Evolutionary conservation across 2,888 invertebrate genomes (phyloP).

Genomic region (Mycogona germanica): DNA sequence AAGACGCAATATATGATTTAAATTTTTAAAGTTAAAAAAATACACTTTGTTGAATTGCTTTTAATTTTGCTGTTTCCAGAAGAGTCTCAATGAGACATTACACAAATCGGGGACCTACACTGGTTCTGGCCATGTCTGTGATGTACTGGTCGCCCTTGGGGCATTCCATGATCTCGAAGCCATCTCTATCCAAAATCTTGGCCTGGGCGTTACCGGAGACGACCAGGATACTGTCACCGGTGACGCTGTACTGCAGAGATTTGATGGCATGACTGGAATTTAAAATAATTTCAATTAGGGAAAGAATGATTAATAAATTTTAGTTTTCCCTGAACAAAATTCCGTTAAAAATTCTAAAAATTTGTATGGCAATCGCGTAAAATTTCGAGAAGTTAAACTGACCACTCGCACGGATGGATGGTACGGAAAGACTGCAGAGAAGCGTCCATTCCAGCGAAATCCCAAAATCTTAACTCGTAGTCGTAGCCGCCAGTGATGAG

Average conservation of each 20-base stretch:
- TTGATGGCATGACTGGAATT: slow-evolving; percentile 64
- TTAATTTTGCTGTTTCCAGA: background rate
- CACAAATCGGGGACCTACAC: slow-evolving; percentile 31
- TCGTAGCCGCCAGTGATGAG: slow-evolving; percentile 85
- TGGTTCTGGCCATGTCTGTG: slow-evolving; percentile 81
- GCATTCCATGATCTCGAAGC: slow-evolving; percentile 84
- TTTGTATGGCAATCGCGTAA: background rate
- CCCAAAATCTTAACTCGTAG: slow-evolving; percentile 95
- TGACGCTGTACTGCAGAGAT: slow-evolving; percentile 77
- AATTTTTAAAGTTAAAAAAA: background rate
- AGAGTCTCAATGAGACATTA: background rate
- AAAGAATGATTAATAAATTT: too few species aligned
- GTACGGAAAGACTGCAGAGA: slow-evolving; percentile 81
- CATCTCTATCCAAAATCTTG: slow-evolving; percentile 87
- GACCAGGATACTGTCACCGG: slow-evolving; percentile 86
- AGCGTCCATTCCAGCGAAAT: slow-evolving; percentile 97
- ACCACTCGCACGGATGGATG: slow-evolving; percentile 82
- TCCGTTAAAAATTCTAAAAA: background rate
- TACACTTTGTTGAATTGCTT: background rate
- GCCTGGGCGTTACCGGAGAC: slow-evolving; percentile 77
- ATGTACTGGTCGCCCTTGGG: slow-evolving; percentile 94
- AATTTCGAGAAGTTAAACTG: slow-evolving; percentile 16
- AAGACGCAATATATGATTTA: slow-evolving; percentile 15
- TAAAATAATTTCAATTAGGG: slow-evolving; percentile 9
- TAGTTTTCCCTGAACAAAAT: too few species aligned